A percentile compares a stretch with the other conserved stretches of the same genome.
phyloP scores from a whole-genome alignment of 2,113 vertebrate genomes.

The Nibea coibor region DNA sequence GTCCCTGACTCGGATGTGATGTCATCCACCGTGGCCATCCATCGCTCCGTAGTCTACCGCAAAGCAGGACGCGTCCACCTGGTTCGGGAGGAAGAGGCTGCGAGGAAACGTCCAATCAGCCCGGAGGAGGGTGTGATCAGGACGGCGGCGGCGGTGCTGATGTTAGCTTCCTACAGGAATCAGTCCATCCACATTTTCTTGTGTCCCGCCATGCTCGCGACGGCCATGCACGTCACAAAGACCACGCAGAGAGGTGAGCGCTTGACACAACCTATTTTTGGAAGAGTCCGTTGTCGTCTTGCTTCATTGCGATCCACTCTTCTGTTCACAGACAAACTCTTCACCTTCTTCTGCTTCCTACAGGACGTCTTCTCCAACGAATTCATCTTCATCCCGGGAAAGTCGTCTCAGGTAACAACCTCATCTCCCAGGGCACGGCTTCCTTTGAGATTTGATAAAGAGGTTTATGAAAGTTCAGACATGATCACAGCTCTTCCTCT shows the following conservation, averaged over 20 bases:
- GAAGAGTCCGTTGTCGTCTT: background rate
- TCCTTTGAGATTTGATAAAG: background rate
- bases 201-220: constrained; percentile 88
- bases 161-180: constrained; percentile 92
- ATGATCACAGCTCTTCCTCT: background rate
- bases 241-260: constrained; percentile 85
- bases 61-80: constrained; percentile 83
- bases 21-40: constrained; percentile 83
- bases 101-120: constrained; percentile 49
- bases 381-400: constrained; percentile 92
- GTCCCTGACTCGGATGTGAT: constrained; percentile 85
- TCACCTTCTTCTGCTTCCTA: constrained; percentile 89
- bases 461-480: constrained; percentile 5
- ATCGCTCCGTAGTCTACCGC: constrained; percentile 81
- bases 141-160: constrained; percentile 83
- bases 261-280: background rate
- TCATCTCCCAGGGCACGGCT: background rate
- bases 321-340: constrained; percentile 87
- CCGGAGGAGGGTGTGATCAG: constrained; percentile 80
- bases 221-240: constrained; percentile 82
- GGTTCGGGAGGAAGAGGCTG: constrained; percentile 72
- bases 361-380: constrained; percentile 89
- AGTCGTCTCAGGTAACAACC: constrained; percentile 84
- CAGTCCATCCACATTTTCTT: constrained; percentile 90
- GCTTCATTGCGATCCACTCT: background rate